Conservation (phyloP, 64 coral and sea anemone genomes). For the Exaiptasia diaphana region DNA sequence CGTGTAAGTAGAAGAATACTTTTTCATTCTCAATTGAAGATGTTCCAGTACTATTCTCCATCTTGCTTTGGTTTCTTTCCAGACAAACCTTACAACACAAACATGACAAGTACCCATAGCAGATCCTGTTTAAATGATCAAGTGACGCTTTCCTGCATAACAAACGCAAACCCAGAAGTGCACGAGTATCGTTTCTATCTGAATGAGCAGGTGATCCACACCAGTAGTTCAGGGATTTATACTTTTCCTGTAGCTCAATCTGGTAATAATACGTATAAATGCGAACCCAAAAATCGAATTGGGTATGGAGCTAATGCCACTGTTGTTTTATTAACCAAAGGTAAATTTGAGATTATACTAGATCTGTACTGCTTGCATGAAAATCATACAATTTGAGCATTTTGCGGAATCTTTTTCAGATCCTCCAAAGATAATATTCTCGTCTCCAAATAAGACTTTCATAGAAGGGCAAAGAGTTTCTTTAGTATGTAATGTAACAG, state of each 20-base stretch:
- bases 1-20: not conserved
- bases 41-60: no score
- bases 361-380: no score
- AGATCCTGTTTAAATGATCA: not conserved
- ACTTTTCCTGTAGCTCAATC: not conserved
- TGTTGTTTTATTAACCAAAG: not conserved
- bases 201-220: not conserved
- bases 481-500: not conserved
- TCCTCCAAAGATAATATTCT: not conserved
- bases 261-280: not conserved
- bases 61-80: not conserved
- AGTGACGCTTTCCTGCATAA: not conserved
- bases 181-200: constrained; percentile 3
- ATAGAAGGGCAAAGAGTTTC: not conserved
- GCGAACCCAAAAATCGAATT: not conserved
- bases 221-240: not conserved
- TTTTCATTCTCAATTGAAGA: not conserved
- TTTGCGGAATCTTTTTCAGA: no score
- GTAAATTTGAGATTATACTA: no score
- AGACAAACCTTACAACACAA: constrained; percentile 7
- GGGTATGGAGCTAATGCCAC: not conserved
- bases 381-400: no score
- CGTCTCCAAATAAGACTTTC: not conserved
- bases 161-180: not conserved
- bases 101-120: not conserved